Evolutionary conservation across 2,113 vertebrate genomes (phyloP).

Genomic region (Myotis yumanensis): DNA sequence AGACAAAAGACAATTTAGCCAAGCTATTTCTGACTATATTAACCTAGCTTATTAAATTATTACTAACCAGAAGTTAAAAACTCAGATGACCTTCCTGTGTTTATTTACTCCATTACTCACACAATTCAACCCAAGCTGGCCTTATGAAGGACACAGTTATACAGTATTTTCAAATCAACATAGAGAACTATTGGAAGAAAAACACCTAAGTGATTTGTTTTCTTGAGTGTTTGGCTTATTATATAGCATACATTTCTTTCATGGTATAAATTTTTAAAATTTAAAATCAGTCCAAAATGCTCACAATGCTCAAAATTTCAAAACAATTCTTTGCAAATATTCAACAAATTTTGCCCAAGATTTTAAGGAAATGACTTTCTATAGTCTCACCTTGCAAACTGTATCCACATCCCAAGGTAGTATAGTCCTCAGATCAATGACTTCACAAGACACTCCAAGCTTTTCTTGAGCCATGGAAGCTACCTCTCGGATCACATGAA

Average conservation of each 20-base stretch:
- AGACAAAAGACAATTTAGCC: slow-evolving; percentile 27
- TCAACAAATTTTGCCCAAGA: not conserved
- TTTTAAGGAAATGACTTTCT: not conserved
- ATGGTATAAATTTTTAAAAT: not conserved
- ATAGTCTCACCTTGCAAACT: slow-evolving; percentile 91
- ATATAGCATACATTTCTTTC: not conserved
- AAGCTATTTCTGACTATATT: not conserved
- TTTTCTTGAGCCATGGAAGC: slow-evolving; percentile 97
- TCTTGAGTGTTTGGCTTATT: not conserved
- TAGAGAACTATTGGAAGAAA: not conserved
- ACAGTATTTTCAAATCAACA: not conserved
- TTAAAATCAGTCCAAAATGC: not conserved
- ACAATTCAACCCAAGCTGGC: not conserved
- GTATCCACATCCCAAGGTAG: slow-evolving; percentile 97
- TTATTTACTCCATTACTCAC: not conserved
- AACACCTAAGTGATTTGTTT: not conserved
- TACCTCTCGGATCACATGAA: slow-evolving; percentile 96
- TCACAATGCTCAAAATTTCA: not conserved
- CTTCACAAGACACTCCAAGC: slow-evolving; percentile 96
- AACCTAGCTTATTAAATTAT: not conserved
- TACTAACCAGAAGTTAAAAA: not conserved
- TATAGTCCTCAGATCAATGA: slow-evolving; percentile 97
- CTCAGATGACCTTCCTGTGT: not conserved
- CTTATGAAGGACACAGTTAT: not conserved
- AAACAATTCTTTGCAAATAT: not conserved